Base-by-base conservation (phyloP, 2,113 vertebrate genomes). In the Perca flavescens region DNA sequence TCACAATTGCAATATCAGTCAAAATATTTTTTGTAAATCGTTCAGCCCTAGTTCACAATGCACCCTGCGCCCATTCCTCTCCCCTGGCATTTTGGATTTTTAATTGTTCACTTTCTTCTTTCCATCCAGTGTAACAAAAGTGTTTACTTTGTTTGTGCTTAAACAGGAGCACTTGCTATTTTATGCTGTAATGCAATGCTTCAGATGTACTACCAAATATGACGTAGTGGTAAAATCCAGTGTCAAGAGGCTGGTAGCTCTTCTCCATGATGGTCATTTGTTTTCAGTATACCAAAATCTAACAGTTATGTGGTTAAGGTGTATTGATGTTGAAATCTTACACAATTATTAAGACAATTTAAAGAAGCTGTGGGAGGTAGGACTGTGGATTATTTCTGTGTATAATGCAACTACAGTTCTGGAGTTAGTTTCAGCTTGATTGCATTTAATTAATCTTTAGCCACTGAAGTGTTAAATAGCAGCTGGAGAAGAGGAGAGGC, bases 401-500 rank as follows among this genome's bases (percentile, higher is more conserved):
- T 40, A 40, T 10, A 40, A 40, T 9, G 2, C 2, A 43, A 43
- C 40, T 40, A 40, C 9, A 43, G 40, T 43, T 11, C 40, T 43
- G 65, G 25, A n/a, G 22, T 66, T 49, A 66, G n/a, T 49, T 17
- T 13, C 3, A 49, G 54, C 43, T 54, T 73, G 34, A 73, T 67
- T 79, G 56, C 57, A 16, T 68, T 56, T 0, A 67, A 68, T 54
- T 63, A 7, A 54, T 75, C 47, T 75, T 61, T 19, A 53, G 46
- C 43, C 9, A 43, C 12, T 46, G 52, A 72, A 65, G 60, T 36
- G 25, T 53, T 66, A 19, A 72, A 74, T 54, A 31, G 62, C 61
- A 54, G 53, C 82, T 72, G 53, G 36, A 83, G 69, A 36, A 61
- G 74, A 61, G 68, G 67, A 66, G 67, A 72, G 19, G 58, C 16